Conservation (phyloP, 2,797 vertebrate genomes). For the Dendrocincla tyrannina region DNA sequence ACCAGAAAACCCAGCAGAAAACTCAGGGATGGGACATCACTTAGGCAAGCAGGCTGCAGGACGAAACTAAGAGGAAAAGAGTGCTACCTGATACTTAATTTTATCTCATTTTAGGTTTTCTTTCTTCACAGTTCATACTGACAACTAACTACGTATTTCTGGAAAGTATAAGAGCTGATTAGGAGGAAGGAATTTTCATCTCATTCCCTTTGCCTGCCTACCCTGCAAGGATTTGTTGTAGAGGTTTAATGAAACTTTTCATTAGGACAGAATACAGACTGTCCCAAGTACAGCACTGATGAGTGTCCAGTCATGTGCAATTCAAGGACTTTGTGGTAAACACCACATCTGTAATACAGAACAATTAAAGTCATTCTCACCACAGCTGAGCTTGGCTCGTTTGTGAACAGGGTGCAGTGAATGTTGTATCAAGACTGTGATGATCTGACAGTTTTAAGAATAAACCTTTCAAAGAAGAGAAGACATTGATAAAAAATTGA, state of each 20-base stretch:
- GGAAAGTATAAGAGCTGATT: not conserved
- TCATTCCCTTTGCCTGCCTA: not conserved
- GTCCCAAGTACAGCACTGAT: not conserved
- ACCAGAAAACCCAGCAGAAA: not conserved
- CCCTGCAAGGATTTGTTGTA: not conserved
- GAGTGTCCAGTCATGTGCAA: not conserved
- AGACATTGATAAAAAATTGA: constrained; percentile 46
- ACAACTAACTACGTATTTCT: not conserved
- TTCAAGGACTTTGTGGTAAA: not conserved
- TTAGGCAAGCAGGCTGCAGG: not conserved
- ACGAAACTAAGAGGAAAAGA: not conserved
- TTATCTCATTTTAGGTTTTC: not conserved
- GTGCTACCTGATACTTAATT: not conserved
- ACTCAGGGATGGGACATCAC: not conserved
- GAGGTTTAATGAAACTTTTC: not conserved
- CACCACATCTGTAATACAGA: not conserved
- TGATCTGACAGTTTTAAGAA: constrained; percentile 35
- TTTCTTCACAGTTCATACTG: not conserved
- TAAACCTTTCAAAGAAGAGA: constrained; percentile 30
- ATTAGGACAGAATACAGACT: not conserved
- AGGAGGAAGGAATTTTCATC: not conserved
- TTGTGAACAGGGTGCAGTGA: not conserved
- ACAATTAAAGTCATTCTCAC: not conserved
- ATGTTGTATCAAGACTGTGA: constrained; percentile 38
- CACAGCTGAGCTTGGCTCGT: not conserved